Conservation (phyloP, 1,140 invertebrate species). For the Ditylenchus dipsaci region DNA sequence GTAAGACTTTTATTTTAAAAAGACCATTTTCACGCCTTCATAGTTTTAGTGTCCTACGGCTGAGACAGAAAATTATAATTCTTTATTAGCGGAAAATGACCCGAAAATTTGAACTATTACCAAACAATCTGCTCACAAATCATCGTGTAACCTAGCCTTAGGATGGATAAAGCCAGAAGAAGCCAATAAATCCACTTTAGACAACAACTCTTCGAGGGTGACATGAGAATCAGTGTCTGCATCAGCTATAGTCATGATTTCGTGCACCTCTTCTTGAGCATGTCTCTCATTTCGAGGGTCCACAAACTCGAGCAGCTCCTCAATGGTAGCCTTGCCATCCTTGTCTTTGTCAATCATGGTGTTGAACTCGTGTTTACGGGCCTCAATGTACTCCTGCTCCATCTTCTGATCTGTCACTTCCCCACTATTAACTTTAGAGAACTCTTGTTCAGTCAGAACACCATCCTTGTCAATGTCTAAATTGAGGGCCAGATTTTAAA, state of each 20-base stretch:
- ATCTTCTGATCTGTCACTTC: conserved; percentile 23
- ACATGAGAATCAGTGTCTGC: conserved; percentile 17
- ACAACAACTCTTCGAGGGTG: conserved; percentile 28
- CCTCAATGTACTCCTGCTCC: conserved; percentile 25
- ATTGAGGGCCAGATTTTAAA: not conserved
- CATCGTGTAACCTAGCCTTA: conserved; percentile 29
- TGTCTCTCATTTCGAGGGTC: conserved; percentile 30
- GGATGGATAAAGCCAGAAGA: conserved; percentile 27
- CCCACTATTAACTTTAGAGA: conserved; percentile 16
- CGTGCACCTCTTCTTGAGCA: conserved; percentile 24
- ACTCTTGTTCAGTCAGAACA: conserved; percentile 22
- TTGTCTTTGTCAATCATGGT: conserved; percentile 23
- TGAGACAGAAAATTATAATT: too few species aligned
- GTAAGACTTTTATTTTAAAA: too few species aligned
- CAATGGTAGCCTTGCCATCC: conserved; percentile 27
- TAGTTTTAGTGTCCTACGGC: too few species aligned
- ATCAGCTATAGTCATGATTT: conserved; percentile 35
- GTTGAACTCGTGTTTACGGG: conserved; percentile 27
- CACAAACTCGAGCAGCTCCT: conserved; percentile 30
- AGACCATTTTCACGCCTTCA: too few species aligned
- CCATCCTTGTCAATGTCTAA: conserved; percentile 28
- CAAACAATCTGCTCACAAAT: too few species aligned
- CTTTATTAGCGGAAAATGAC: too few species aligned
- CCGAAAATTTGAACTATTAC: too few species aligned
- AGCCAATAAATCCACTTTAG: conserved; percentile 14